Conservation (phyloP, 1,140 invertebrate genomes). For the Chrysopa pallens region DNA sequence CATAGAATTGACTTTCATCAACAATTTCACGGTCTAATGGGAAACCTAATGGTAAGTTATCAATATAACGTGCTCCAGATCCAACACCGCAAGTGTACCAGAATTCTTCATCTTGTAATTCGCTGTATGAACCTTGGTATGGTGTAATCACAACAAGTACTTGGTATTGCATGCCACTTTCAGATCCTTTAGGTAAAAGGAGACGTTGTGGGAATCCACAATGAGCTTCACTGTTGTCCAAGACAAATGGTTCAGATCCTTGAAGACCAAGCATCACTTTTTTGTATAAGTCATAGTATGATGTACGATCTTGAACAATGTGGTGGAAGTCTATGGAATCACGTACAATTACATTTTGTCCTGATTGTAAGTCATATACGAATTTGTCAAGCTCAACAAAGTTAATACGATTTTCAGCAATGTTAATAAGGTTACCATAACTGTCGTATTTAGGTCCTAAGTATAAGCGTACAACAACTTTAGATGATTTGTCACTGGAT, state of each 20-base stretch:
- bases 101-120: constrained; percentile 13
- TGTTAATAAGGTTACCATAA: constrained; percentile 25
- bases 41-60: constrained; percentile 40
- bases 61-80: constrained; percentile 20
- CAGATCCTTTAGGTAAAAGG: constrained; percentile 35
- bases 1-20: constrained; percentile 25
- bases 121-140: constrained; percentile 9
- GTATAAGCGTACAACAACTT: constrained; percentile 34
- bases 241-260: constrained; percentile 6
- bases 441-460: constrained; percentile 37
- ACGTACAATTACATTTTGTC: constrained; percentile 24
- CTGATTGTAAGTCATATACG: constrained; percentile 25
- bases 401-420: constrained; percentile 30
- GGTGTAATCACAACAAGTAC: constrained; percentile 27
- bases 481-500: constrained; percentile 30
- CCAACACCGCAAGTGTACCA: constrained; percentile 18
- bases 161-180: constrained; percentile 35
- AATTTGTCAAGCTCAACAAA: constrained; percentile 36
- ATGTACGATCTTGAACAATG: constrained; percentile 22
- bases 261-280: constrained; percentile 22
- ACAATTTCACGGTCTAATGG: constrained; percentile 39
- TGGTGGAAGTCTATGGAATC: constrained; percentile 23
- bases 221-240: constrained; percentile 17
- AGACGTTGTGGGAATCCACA: constrained; percentile 25
- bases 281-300: constrained; percentile 22